phyloP scores from a whole-genome alignment of 1,140 invertebrate species.

The Hermetia illucens region DNA sequence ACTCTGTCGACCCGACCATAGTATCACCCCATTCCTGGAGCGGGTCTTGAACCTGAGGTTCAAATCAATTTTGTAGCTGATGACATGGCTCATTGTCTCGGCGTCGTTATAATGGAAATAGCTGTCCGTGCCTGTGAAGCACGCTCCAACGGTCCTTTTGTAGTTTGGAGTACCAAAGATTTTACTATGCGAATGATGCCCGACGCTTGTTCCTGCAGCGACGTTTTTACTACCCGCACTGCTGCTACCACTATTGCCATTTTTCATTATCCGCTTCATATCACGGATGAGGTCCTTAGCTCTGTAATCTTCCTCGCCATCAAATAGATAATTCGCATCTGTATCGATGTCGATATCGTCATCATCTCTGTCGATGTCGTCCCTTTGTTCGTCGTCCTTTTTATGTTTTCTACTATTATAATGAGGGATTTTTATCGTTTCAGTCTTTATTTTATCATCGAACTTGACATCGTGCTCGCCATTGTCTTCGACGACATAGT shows the following conservation, averaged over 20 bases:
- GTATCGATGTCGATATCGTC: background rate
- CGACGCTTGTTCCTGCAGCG: no score
- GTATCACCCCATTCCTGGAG: constrained; percentile 51
- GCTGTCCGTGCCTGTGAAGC: constrained; percentile 53
- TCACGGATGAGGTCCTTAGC: constrained; percentile 25
- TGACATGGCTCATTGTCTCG: constrained; percentile 48
- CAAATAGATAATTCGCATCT: constrained; percentile 1
- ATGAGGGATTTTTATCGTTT: no score
- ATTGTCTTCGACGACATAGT: no score
- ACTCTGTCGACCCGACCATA: constrained; percentile 73
- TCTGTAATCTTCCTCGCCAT: constrained; percentile 21
- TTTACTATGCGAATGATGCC: no score
- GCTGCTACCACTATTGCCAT: no score
- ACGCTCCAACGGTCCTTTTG: constrained; percentile 34
- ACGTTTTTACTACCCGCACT: no score
- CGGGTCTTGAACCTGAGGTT: constrained; percentile 29
- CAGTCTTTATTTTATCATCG: no score
- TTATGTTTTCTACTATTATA: no score
- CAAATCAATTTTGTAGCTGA: constrained; percentile 30
- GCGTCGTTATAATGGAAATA: constrained; percentile 52
- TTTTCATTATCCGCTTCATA: constrained; percentile 29
- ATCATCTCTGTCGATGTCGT: background rate
- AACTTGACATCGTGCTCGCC: no score
- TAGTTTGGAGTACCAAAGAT: no score
- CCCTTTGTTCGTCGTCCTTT: no score